These are phyloP conservation scores for Ischnus inquisitorius DNA, from an alignment of 2,888 invertebrate genomes.

Conservation along the genomic window DNA sequence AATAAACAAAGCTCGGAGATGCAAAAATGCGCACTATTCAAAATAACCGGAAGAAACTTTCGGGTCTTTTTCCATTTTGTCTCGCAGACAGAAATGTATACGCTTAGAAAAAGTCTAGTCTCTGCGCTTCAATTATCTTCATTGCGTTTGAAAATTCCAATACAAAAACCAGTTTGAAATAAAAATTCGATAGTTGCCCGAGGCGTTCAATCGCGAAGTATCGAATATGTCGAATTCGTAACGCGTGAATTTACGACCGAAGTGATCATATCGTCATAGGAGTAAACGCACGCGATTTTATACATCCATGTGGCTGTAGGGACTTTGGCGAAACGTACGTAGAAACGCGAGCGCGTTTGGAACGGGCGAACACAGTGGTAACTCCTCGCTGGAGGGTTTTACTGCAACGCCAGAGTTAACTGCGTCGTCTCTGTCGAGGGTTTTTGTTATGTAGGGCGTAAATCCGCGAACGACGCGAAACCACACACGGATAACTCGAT, in stretches of 20 bases:
- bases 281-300: background rate
- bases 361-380: background rate
- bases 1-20: too few relatives aligned
- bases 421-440: background rate
- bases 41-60: too few relatives aligned
- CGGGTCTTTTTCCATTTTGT: too few relatives aligned
- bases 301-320: background rate
- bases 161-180: background rate
- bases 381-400: constrained; percentile 22
- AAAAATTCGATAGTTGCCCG: background rate
- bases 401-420: constrained; percentile 23
- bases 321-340: constrained; percentile 12
- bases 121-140: background rate
- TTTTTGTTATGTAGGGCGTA: constrained; percentile 28
- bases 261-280: background rate
- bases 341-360: constrained; percentile 24
- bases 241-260: background rate
- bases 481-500: background rate
- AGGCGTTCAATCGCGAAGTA: background rate
- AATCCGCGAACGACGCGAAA: constrained; percentile 29
- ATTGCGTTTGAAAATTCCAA: background rate
- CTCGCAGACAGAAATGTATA: too few relatives aligned
- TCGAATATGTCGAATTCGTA: background rate
- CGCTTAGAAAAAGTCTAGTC: too few relatives aligned
- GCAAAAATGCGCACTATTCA: too few relatives aligned